phyloP scores from a whole-genome alignment of 2,113 vertebrate genomes.

The Phycodurus eques region DNA sequence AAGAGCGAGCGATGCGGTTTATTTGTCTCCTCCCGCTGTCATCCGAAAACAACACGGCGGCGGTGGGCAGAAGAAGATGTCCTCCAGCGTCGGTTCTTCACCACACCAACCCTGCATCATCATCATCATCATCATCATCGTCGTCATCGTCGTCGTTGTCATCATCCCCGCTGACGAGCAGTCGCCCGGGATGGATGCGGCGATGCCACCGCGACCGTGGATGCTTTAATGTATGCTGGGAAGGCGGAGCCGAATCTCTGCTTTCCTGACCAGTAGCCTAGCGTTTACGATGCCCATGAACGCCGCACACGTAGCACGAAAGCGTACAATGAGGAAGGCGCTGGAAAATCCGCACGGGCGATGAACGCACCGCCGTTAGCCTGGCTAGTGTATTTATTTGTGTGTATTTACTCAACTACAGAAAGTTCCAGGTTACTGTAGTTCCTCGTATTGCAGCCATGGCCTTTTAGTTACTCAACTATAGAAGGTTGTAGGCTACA shows the following conservation, averaged over 20 bases:
- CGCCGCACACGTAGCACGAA: constrained; percentile 21
- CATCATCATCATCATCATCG: no score
- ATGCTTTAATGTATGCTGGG: constrained; percentile 55
- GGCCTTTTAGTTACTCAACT: no score
- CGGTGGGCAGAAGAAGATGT: not conserved
- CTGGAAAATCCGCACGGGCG: not conserved
- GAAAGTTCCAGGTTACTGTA: no score
- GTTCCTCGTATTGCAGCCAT: no score
- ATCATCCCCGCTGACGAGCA: constrained; percentile 31
- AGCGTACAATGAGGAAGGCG: not conserved
- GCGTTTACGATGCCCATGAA: constrained; percentile 35
- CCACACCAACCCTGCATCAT: constrained; percentile 6
- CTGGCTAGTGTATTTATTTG: not conserved
- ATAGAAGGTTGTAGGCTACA: no score
- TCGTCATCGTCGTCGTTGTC: constrained; percentile 8
- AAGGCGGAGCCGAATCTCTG: constrained; percentile 29
- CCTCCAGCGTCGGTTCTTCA: not conserved
- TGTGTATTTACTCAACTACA: not conserved
- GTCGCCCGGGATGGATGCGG: constrained; percentile 27
- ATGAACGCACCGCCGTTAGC: constrained; percentile 6
- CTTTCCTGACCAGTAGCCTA: not conserved
- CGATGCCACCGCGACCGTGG: constrained; percentile 15
- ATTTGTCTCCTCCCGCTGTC: constrained; percentile 47
- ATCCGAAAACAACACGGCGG: constrained; percentile 16
- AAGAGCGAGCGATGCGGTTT: constrained; percentile 22